phyloP scores from a whole-genome alignment of 2,113 vertebrate genomes.

The Glareola pratincola region DNA sequence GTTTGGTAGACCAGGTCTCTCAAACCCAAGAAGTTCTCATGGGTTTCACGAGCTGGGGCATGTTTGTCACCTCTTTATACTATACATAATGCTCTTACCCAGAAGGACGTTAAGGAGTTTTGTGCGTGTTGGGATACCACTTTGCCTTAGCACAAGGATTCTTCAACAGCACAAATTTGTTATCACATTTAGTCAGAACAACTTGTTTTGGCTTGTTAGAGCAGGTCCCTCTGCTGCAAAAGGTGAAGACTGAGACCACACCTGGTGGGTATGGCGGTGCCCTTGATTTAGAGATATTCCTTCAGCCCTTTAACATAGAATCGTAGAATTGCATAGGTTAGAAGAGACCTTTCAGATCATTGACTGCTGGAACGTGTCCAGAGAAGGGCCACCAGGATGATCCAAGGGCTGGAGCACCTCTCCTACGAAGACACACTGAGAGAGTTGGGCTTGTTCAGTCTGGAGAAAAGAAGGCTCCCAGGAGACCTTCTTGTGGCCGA shows the following conservation, averaged over 20 bases:
- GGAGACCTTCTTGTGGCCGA: no score
- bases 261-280: neutral
- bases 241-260: neutral
- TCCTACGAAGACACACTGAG: no score
- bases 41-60: neutral
- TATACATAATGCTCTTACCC: neutral
- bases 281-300: neutral
- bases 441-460: no score
- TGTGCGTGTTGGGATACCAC: neutral
- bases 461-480: no score
- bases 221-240: neutral
- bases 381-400: no score
- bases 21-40: neutral
- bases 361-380: neutral
- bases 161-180: no score
- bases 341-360: neutral
- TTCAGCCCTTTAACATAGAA: neutral
- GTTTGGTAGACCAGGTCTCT: neutral
- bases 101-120: neutral
- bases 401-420: no score
- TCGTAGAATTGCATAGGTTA: neutral
- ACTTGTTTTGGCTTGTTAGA: neutral
- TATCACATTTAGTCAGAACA: neutral
- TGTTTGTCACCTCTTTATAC: neutral
- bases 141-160: neutral